A percentile compares a stretch with the other conserved stretches of the same genome.
These are phyloP conservation scores for Drosophila tropicalis DNA, from an alignment of 1,140 invertebrate species.

Conservation along the genomic window DNA sequence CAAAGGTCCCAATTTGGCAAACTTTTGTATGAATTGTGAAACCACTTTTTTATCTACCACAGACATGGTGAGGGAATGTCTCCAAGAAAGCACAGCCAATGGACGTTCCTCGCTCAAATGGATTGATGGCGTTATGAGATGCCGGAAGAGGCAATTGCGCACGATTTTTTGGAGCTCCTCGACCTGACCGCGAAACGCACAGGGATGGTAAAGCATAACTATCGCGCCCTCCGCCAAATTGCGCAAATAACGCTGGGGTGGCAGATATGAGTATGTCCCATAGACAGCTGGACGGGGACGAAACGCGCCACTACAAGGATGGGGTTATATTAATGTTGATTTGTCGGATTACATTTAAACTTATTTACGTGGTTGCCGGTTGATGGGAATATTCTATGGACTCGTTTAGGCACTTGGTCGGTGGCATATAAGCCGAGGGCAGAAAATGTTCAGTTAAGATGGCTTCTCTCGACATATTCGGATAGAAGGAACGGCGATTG, in stretches of 20 bases:
- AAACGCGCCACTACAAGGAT: conserved; percentile 88
- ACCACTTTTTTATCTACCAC: conserved; percentile 86
- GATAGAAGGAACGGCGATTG: conserved; percentile 83
- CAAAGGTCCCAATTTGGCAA: conserved; percentile 87
- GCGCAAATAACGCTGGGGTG: conserved; percentile 93
- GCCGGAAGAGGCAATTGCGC: conserved; percentile 88
- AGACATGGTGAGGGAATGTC: conserved; percentile 89
- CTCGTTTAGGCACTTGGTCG: conserved; percentile 89
- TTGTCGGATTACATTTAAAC: conserved; percentile 51
- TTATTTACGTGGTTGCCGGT: conserved; percentile 87
- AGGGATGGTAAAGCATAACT: conserved; percentile 95
- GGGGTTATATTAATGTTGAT: background rate
- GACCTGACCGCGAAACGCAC: conserved; percentile 89
- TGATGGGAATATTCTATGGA: conserved; percentile 86
- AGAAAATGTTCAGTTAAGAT: conserved; percentile 86
- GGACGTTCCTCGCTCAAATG: conserved; percentile 87
- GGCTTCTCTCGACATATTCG: conserved; percentile 84
- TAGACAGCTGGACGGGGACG: conserved; percentile 92
- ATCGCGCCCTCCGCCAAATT: conserved; percentile 94
- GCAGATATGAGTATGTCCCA: conserved; percentile 92
- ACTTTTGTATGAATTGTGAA: conserved; percentile 87
- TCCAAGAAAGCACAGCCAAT: conserved; percentile 91
- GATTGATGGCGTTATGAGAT: conserved; percentile 91
- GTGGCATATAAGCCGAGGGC: conserved; percentile 86
- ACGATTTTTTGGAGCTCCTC: conserved; percentile 87